A percentile compares a stretch with the other conserved stretches of the same genome.
Evolutionary conservation across 2,797 vertebrate genomes (phyloP).

Genomic region (Scomberomorus guttatus): DNA sequence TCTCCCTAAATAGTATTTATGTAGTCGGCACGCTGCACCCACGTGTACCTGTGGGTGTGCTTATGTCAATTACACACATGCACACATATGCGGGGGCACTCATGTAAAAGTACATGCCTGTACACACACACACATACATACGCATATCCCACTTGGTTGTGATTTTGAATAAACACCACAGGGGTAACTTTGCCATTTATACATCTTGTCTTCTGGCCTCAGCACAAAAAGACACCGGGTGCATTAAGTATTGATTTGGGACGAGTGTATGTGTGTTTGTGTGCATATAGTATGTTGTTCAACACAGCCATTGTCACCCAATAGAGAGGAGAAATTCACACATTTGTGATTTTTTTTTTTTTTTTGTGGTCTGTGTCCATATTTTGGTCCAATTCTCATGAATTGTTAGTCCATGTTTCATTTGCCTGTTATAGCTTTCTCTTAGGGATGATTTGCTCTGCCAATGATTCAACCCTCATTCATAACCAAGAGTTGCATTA

Average conservation of each 20-base stretch:
- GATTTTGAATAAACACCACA: conserved; percentile 47
- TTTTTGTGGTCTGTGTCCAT: conserved; percentile 1
- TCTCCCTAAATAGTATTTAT: conserved; percentile 78
- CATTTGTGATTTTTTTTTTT: too few relatives aligned
- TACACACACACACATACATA: conserved; percentile 18
- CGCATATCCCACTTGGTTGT: background rate
- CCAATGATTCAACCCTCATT: background rate
- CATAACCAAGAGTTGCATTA: background rate
- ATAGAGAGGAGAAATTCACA: conserved; percentile 13
- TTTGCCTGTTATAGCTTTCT: background rate
- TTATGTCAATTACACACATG: conserved; percentile 38
- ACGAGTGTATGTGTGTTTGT: conserved; percentile 6
- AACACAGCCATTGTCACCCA: background rate
- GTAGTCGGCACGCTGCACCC: conserved; percentile 63
- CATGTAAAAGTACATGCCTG: conserved; percentile 30
- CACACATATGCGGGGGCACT: conserved; percentile 27
- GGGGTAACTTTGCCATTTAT: conserved; percentile 66
- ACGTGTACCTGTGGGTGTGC: conserved; percentile 58
- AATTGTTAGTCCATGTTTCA: conserved; percentile 3
- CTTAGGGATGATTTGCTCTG: background rate
- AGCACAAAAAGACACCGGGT: conserved; percentile 45
- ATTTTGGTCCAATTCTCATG: background rate
- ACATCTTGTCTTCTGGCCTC: conserved; percentile 43
- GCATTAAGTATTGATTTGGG: conserved; percentile 54
- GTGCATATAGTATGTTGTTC: background rate